phyloP scores from a whole-genome alignment of 2,113 vertebrate species.

The Salminus brasiliensis region DNA sequence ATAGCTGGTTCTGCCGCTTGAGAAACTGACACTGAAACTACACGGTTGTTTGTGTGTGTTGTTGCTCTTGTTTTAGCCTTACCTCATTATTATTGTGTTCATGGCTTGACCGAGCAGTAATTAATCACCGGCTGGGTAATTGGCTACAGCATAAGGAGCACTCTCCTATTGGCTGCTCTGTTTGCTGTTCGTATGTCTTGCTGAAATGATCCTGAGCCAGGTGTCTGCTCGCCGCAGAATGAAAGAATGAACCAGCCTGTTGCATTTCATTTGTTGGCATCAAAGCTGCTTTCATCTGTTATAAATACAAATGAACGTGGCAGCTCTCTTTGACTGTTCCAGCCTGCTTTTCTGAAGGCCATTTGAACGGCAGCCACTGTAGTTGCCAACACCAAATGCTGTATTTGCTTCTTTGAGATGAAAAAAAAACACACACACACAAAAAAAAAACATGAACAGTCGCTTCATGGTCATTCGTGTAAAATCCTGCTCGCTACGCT shows the following conservation, averaged over 20 bases:
- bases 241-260: constrained; percentile 1
- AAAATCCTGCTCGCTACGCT: not conserved
- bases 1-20: not conserved
- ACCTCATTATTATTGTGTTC: constrained; percentile 55
- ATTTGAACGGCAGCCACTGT: not conserved
- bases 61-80: constrained; percentile 4
- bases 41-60: not conserved
- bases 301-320: constrained; percentile 11
- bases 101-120: constrained; percentile 50
- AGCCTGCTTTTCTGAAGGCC: not conserved
- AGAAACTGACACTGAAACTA: not conserved
- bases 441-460: no score
- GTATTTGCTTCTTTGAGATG: no score
- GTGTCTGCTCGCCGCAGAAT: constrained; percentile 16
- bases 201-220: constrained; percentile 11
- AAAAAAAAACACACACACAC: no score
- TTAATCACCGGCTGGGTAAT: constrained; percentile 62
- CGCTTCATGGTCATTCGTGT: no score
- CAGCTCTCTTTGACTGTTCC: not conserved
- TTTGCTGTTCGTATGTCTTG: constrained; percentile 46
- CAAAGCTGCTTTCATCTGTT: constrained; percentile 26
- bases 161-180: constrained; percentile 49
- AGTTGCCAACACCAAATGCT: no score
- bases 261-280: constrained; percentile 33
- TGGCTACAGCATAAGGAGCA: constrained; percentile 43